Conservation (phyloP, 2,113 vertebrate genomes). For the Castor canadensis region DNA sequence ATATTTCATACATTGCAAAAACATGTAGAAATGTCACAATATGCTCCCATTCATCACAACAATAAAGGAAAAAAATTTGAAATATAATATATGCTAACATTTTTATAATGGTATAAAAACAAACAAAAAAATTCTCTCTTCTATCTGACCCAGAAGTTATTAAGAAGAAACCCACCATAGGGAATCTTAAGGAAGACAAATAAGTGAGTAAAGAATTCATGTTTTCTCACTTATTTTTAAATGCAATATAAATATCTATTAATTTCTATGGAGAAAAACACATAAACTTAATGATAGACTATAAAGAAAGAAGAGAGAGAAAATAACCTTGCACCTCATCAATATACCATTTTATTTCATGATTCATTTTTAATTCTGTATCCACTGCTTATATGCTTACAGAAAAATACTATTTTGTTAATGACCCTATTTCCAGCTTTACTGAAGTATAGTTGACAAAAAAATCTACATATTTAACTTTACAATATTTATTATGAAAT, state of each 20-base stretch:
- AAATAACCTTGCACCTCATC: accelerated
- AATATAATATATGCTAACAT: no score
- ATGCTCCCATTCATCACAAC: no score
- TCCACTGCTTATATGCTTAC: neutral
- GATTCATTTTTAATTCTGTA: neutral
- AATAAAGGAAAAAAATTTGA: no score
- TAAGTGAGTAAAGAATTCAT: neutral
- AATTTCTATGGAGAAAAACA: no score
- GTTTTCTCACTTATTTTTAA: neutral
- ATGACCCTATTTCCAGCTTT: neutral
- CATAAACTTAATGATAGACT: no score
- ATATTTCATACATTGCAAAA: no score
- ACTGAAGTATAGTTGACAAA: neutral
- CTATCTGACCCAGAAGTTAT: neutral
- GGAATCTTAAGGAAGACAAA: neutral
- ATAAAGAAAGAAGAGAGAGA: neutral
- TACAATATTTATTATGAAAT: neutral
- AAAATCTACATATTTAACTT: neutral
- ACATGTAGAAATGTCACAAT: no score
- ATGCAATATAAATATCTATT: neutral
- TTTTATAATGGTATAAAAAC: neutral
- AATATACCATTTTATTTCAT: neutral
- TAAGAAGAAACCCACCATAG: neutral
- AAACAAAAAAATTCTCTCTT: neutral
- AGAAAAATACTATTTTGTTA: neutral